These are phyloP conservation scores for Pterois miles DNA, from an alignment of 2,797 vertebrate species.

Conservation along the genomic window DNA sequence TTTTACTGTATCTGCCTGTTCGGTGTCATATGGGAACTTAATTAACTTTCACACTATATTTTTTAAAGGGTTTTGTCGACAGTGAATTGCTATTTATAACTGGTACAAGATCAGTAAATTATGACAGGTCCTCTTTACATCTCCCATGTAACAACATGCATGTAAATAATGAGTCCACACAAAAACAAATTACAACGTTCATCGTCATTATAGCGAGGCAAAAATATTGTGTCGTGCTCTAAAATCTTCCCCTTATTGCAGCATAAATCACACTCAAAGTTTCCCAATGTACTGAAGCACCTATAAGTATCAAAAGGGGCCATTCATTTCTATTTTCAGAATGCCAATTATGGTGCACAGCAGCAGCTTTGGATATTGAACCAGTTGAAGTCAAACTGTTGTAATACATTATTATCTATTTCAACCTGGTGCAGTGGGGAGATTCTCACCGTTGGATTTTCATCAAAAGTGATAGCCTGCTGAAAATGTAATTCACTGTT, in stretches of 20 bases:
- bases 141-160: not conserved
- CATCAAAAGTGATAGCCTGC: slow-evolving; percentile 76
- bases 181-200: slow-evolving; percentile 36
- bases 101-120: slow-evolving; percentile 25
- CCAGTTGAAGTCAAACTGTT: slow-evolving; percentile 76
- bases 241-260: slow-evolving; percentile 28
- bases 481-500: slow-evolving; percentile 82
- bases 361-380: slow-evolving; percentile 76
- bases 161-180: slow-evolving; percentile 28
- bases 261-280: slow-evolving; percentile 46
- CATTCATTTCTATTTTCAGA: slow-evolving; percentile 75
- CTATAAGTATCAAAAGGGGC: slow-evolving; percentile 52
- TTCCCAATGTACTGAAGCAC: slow-evolving; percentile 42
- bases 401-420: slow-evolving; percentile 81
- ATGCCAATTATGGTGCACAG: slow-evolving; percentile 74
- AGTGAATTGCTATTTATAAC: slow-evolving; percentile 28
- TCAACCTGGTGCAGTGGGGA: slow-evolving; percentile 63
- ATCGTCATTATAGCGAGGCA: slow-evolving; percentile 19
- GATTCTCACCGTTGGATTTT: slow-evolving; percentile 77
- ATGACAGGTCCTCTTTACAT: slow-evolving; percentile 19
- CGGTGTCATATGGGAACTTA: slow-evolving; percentile 54
- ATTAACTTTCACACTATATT: slow-evolving; percentile 70
- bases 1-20: slow-evolving; percentile 52
- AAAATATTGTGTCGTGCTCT: slow-evolving; percentile 26
- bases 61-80: slow-evolving; percentile 37